phyloP scores from a whole-genome alignment of 2,888 invertebrate species.

The Ochlodes sylvanus region DNA sequence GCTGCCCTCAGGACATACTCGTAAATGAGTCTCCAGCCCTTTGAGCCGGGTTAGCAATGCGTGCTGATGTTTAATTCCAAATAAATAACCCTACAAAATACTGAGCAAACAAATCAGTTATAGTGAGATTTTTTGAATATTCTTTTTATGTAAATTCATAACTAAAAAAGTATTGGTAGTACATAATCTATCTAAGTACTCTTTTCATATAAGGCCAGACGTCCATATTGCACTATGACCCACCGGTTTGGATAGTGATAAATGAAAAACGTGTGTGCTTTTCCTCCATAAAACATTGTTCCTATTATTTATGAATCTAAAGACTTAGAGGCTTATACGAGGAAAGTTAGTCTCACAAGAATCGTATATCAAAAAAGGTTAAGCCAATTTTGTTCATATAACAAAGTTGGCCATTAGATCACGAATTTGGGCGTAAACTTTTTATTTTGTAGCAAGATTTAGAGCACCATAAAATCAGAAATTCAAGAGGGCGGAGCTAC shows the following conservation, averaged over 20 bases:
- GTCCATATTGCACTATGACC: no score
- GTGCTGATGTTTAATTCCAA: conserved; percentile 18
- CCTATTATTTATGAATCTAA: conserved; percentile 9
- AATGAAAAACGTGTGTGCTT: not conserved
- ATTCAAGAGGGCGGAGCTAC: conserved; percentile 69
- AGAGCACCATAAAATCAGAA: conserved; percentile 74
- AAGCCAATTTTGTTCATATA: conserved; percentile 12
- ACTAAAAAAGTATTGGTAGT: no score
- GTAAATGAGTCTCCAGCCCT: conserved; percentile 22
- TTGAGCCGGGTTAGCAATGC: conserved; percentile 21
- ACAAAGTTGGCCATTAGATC: conserved; percentile 17
- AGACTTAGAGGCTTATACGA: not conserved
- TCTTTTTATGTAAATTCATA: not conserved
- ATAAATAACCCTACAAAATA: conserved; percentile 6
- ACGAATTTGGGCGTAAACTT: conserved; percentile 63
- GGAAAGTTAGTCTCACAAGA: conserved; percentile 5
- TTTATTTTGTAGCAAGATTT: conserved; percentile 70
- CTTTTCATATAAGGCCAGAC: no score
- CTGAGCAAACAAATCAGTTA: not conserved
- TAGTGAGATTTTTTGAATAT: not conserved
- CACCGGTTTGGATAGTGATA: not conserved
- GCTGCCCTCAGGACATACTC: conserved; percentile 27
- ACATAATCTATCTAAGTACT: no score
- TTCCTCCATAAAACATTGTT: not conserved
- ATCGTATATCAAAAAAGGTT: conserved; percentile 38